Evolutionary conservation across 1,140 invertebrate species (phyloP).

Genomic region (Galleria mellonella): DNA sequence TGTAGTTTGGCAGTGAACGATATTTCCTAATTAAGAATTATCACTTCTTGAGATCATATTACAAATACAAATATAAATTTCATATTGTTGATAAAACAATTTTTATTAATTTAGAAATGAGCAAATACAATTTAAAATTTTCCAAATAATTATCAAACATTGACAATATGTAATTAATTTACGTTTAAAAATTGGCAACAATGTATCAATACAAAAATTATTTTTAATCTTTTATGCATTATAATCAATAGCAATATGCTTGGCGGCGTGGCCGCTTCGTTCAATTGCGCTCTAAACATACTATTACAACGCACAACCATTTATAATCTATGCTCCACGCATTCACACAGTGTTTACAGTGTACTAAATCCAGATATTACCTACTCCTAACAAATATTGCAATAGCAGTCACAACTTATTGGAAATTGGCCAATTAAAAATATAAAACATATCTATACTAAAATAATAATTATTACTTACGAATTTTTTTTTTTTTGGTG

Average conservation of each 20-base stretch:
- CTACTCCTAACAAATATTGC: not conserved
- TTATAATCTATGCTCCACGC: not conserved
- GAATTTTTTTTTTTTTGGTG: too few species aligned
- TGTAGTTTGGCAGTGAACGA: not conserved
- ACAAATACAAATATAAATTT: not conserved
- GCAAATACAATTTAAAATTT: not conserved
- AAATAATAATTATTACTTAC: not conserved
- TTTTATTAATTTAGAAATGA: not conserved
- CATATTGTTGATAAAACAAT: not conserved
- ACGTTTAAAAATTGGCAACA: constrained; percentile 2
- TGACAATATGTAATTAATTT: not conserved
- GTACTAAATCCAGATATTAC: not conserved
- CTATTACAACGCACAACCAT: constrained; percentile 1
- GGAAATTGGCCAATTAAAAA: too few species aligned
- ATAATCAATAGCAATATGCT: too few species aligned
- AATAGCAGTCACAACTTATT: too few species aligned
- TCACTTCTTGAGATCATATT: not conserved
- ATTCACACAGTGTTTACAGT: not conserved
- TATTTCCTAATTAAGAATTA: not conserved
- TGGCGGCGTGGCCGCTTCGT: too few species aligned
- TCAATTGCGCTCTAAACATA: not conserved
- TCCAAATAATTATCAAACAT: not conserved
- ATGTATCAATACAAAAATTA: not conserved
- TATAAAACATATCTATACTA: not conserved
- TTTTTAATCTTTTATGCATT: not conserved